Percentiles rank a stretch among this genome's conserved stretches.
Evolutionary conservation across 2,888 invertebrate species (phyloP).

Genomic region (Leptopilina syphax): DNA sequence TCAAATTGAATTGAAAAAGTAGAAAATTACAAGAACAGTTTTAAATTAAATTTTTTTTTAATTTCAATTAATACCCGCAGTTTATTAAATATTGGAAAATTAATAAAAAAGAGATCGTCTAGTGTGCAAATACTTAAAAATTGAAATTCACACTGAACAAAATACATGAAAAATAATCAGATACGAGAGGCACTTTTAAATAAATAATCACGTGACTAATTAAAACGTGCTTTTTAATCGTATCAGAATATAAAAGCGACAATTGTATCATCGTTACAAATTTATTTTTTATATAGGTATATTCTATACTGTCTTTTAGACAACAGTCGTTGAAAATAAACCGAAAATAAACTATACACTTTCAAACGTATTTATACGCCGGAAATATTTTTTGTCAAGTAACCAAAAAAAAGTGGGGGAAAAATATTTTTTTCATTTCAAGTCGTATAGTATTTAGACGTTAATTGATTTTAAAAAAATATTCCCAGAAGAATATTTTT

Average conservation of each 20-base stretch:
- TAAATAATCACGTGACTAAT: neutral
- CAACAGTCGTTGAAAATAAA: constrained; percentile 7
- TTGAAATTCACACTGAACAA: neutral
- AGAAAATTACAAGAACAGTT: too few relatives aligned
- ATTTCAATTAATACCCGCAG: too few relatives aligned
- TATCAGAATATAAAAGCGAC: constrained; percentile 3
- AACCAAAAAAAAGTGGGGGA: neutral
- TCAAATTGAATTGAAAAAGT: too few relatives aligned
- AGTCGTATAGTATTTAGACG: neutral
- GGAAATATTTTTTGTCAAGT: constrained; percentile 31
- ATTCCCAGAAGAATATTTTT: neutral
- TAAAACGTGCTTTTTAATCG: neutral
- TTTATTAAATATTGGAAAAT: too few relatives aligned
- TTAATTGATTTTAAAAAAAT: neutral
- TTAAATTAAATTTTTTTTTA: too few relatives aligned
- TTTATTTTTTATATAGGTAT: too few relatives aligned
- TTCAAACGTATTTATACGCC: constrained; percentile 26
- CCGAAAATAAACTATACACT: constrained; percentile 24
- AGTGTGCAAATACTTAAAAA: too few relatives aligned
- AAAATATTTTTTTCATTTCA: neutral
- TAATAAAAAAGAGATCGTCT: too few relatives aligned
- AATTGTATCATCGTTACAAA: neutral
- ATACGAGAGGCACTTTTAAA: neutral
- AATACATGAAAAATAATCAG: neutral
- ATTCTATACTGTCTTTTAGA: neutral